Percentiles rank a stretch among this genome's conserved stretches.
phyloP scores from a whole-genome alignment of 2,888 invertebrate species.

The Kuschelorhynchus macadamiae region DNA sequence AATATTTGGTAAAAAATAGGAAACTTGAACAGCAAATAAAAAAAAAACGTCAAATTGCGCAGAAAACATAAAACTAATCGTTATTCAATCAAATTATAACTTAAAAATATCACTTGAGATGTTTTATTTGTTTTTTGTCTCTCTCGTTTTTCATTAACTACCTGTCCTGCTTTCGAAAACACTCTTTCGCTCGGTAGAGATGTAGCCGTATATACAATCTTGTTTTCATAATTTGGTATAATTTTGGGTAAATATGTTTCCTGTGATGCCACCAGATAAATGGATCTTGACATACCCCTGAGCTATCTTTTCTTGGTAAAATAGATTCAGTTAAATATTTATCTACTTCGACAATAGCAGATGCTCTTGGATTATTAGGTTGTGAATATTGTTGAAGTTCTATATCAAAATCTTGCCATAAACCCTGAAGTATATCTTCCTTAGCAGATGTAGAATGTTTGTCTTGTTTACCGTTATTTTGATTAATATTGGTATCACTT shows the following conservation, averaged over 20 bases:
- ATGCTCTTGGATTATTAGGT: conserved; percentile 42
- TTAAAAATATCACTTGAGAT: conserved; percentile 42
- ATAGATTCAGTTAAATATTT: conserved; percentile 46
- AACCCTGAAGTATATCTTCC: conserved; percentile 21
- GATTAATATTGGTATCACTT: not conserved
- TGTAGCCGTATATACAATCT: conserved; percentile 27
- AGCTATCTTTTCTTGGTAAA: conserved; percentile 17
- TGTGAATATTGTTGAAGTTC: conserved; percentile 34
- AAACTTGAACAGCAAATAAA: no score
- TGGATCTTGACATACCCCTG: conserved; percentile 24
- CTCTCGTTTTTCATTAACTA: conserved; percentile 52
- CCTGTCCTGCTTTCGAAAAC: conserved; percentile 55
- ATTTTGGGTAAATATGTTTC: conserved; percentile 33
- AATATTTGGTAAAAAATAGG: no score
- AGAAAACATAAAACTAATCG: not conserved
- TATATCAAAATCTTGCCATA: conserved; percentile 46
- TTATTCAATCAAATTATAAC: conserved; percentile 18
- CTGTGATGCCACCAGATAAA: conserved; percentile 40
- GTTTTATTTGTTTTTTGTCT: conserved; percentile 49
- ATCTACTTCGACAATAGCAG: conserved; percentile 49
- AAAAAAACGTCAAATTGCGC: no score
- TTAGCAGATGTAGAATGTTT: conserved; percentile 24
- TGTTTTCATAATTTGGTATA: conserved; percentile 43
- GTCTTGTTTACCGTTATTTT: not conserved
- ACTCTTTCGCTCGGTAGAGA: conserved; percentile 40